These are phyloP conservation scores for Myzus persicae DNA, from an alignment of 1,140 invertebrate genomes.

Conservation along the genomic window DNA sequence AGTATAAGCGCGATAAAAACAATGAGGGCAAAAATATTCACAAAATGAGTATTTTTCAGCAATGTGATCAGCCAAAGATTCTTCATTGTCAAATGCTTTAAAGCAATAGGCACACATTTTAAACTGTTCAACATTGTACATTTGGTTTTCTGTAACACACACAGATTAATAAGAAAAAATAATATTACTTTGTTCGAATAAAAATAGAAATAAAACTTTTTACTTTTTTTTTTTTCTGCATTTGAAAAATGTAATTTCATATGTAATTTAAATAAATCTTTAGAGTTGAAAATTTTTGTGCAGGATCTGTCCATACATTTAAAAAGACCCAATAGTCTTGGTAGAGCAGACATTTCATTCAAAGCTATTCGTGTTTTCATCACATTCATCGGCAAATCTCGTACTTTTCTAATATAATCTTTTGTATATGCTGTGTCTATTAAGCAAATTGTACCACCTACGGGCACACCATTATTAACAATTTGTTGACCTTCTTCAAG, in stretches of 20 bases:
- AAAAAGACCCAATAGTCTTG: conserved; percentile 40
- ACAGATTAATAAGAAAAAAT: background rate
- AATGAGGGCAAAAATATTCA: conserved; percentile 42
- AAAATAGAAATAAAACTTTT: background rate
- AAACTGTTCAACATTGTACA: conserved; percentile 17
- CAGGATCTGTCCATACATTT: conserved; percentile 47
- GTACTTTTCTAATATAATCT: conserved; percentile 4
- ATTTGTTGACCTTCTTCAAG: conserved; percentile 27
- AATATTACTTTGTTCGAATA: background rate
- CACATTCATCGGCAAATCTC: conserved; percentile 13
- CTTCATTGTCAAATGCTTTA: conserved; percentile 25
- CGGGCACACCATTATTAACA: conserved; percentile 3
- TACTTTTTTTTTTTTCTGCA: conserved; percentile 47
- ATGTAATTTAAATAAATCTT: conserved; percentile 29
- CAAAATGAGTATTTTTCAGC: conserved; percentile 9
- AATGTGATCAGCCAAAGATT: conserved; percentile 40
- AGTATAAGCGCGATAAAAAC: conserved; percentile 48
- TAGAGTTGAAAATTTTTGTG: conserved; percentile 30
- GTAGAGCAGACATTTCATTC: background rate
- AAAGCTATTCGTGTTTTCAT: conserved; percentile 43
- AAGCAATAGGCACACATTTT: conserved; percentile 48
- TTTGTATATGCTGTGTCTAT: conserved; percentile 16
- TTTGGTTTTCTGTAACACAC: conserved; percentile 29
- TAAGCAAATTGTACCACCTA: background rate
- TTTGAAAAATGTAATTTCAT: conserved; percentile 52